These are phyloP conservation scores for Aleadryas rufinucha DNA, from an alignment of 2,113 vertebrate species.

Conservation along the genomic window DNA sequence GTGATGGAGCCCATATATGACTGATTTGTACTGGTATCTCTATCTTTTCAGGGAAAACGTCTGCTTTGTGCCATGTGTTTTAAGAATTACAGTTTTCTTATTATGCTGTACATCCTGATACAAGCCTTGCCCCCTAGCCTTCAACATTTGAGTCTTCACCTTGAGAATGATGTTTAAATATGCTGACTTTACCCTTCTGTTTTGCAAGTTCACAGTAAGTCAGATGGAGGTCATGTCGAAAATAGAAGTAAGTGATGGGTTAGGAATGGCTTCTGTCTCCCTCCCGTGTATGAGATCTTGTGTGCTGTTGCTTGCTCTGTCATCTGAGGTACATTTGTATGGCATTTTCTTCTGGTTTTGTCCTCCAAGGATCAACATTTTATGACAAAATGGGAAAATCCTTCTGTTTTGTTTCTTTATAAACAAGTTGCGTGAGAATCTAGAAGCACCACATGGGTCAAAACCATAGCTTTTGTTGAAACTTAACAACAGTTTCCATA, in stretches of 20 bases:
- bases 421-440: not conserved
- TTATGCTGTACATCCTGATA: not conserved
- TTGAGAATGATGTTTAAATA: not conserved
- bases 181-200: not conserved
- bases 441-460: not conserved
- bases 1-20: not conserved
- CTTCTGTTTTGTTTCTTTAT: not conserved
- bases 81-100: not conserved
- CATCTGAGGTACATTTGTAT: not conserved
- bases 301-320: not conserved
- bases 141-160: not conserved
- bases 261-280: not conserved
- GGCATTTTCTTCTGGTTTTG: not conserved
- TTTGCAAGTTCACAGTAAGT: not conserved
- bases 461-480: not conserved
- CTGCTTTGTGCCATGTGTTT: not conserved
- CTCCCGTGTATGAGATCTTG: rapidly evolving
- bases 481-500: not conserved
- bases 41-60: not conserved
- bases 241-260: not conserved
- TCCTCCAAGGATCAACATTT: not conserved
- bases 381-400: not conserved
- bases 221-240: not conserved
- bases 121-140: not conserved
- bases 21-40: not conserved